Conservation (phyloP, 2,113 vertebrate species). For the Xenopus laevis region DNA sequence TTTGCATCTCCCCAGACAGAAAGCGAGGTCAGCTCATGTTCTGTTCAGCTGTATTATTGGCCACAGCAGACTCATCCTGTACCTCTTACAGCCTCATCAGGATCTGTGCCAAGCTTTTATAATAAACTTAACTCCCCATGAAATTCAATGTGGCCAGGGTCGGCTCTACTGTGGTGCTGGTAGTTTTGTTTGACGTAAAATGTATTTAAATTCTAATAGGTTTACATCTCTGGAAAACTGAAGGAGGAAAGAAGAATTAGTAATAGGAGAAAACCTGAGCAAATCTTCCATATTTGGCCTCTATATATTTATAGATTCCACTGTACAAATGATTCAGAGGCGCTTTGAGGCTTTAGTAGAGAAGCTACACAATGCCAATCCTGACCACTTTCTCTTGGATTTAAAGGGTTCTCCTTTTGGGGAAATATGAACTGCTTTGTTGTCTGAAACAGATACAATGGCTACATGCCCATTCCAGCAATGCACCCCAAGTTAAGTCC, state of each 20-base stretch:
- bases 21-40: too few relatives aligned
- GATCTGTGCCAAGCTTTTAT: background rate
- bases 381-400: too few relatives aligned
- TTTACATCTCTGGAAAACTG: slow-evolving; percentile 27
- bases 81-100: background rate
- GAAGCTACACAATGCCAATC: background rate
- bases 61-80: background rate
- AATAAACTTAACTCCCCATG: background rate
- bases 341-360: background rate
- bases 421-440: too few relatives aligned
- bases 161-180: background rate
- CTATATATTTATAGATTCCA: slow-evolving; percentile 29
- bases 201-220: slow-evolving; percentile 26
- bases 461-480: too few relatives aligned
- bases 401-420: background rate
- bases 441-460: too few relatives aligned
- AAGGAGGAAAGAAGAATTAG: slow-evolving; percentile 1
- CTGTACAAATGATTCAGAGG: slow-evolving; percentile 4
- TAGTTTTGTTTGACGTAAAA: slow-evolving; percentile 22
- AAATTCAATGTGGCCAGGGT: background rate
- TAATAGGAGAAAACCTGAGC: slow-evolving; percentile 16
- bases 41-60: background rate
- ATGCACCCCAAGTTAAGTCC: too few relatives aligned
- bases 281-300: slow-evolving; percentile 40
- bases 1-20: too few relatives aligned